Evolutionary conservation across 2,797 vertebrate genomes (phyloP), one percentile per base, ranked within the genome.

Genomic region (Oreortyx pictus): DNA sequence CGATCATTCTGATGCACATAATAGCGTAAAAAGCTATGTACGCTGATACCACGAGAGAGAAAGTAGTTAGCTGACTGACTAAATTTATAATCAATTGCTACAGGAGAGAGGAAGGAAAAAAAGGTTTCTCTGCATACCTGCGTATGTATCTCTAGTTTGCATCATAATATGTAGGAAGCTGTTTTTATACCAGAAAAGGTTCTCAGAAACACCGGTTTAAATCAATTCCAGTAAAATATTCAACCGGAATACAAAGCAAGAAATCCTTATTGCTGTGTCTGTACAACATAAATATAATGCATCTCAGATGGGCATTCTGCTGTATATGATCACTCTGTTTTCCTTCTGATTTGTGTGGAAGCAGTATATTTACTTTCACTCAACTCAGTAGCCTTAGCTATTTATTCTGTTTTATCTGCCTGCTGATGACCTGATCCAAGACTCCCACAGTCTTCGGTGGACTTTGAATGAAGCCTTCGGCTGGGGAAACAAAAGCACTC

Each of bases 51-150:
- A 19, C 27, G 2, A 14, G 80, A 82, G 78, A 90, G 35, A 46
- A 33, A 61, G 29, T n/a, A 49, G 71, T 91, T 88, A 92, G 64
- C 67, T 23, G 25, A 65, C 65, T 90, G 64, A 78, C 75, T 78
- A 81, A 41, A 83, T 89, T 84, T 88, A 82, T 71, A 66, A 83
- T 52, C 85, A 73, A 3, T 25, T 88, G 71, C 90, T 84, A 7
- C 31, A 50, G 61, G 66, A 5, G 11, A 29, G 56, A 47, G 33
- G 54, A 20, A 39, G 18, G 29, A 43, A 22, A 6, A 12, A 47
- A 61, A 25, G 2, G 5, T 54, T 82, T 76, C 33, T 50, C 39
- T 65, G 18, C 44, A 12, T 54, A 50, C n/a, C 14, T 71, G 64
- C 41, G 52, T 71, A 18, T 0, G 0, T 46, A 12, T 52, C 39